These are phyloP conservation scores for Litoditis marina DNA, from an alignment of 2,888 invertebrate species.

Conservation along the genomic window DNA sequence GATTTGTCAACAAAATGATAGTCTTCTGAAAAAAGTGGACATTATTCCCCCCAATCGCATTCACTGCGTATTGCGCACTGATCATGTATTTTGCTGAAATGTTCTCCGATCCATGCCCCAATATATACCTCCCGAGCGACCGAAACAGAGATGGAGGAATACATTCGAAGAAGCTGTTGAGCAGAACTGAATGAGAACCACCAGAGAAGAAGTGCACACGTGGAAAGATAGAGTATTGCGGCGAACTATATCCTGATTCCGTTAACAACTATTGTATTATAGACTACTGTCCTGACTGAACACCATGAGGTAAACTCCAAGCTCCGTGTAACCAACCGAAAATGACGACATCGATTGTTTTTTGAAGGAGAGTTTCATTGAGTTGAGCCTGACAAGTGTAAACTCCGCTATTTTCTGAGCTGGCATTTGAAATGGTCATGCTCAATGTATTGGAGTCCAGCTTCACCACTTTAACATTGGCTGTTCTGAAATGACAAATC, in stretches of 20 bases:
- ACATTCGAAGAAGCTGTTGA: too few species aligned
- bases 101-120: too few species aligned
- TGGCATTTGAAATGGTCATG: constrained; percentile 31
- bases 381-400: constrained; percentile 40
- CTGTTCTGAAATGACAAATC: constrained; percentile 21
- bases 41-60: too few species aligned
- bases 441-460: constrained; percentile 34
- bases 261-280: too few species aligned
- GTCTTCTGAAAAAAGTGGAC: constrained; percentile 35
- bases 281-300: neutral
- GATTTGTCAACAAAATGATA: constrained; percentile 39
- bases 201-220: too few species aligned
- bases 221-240: too few species aligned
- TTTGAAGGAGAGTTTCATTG: constrained; percentile 20
- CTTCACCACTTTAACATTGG: constrained; percentile 32
- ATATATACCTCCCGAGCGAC: too few species aligned
- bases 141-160: too few species aligned
- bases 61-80: too few species aligned
- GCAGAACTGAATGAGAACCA: too few species aligned
- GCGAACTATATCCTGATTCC: too few species aligned
- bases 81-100: too few species aligned
- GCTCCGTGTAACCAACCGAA: constrained; percentile 23
- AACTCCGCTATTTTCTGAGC: constrained; percentile 37
- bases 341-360: constrained; percentile 37
- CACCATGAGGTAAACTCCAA: neutral